Percentiles rank a stretch among this genome's conserved stretches.
phyloP scores from a whole-genome alignment of 2,888 invertebrate species.

The Trachelus iudaicus region DNA sequence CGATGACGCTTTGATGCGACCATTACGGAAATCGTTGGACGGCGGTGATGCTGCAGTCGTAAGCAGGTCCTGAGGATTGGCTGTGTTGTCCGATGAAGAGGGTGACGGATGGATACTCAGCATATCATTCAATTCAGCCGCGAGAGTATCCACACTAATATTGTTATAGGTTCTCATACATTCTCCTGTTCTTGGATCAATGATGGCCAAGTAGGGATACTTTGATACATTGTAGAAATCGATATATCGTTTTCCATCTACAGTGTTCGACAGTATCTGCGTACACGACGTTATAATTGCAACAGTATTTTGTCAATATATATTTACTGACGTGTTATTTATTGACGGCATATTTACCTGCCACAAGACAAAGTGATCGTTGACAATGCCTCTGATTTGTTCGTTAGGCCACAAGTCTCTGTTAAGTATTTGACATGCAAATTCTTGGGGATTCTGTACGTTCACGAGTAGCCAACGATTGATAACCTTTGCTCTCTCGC shows the following conservation, averaged over 20 bases:
- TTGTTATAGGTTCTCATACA: constrained; percentile 58
- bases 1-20: background rate
- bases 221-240: constrained; percentile 73
- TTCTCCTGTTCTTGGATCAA: constrained; percentile 78
- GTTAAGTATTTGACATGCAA: constrained; percentile 77
- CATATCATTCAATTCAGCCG: constrained; percentile 60
- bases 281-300: constrained; percentile 8
- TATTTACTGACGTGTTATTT: too few relatives aligned
- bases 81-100: constrained; percentile 32
- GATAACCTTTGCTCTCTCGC: constrained; percentile 68
- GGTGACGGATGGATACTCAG: constrained; percentile 60
- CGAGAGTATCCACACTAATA: constrained; percentile 58
- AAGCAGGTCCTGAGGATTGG: constrained; percentile 58
- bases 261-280: constrained; percentile 64
- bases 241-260: constrained; percentile 73
- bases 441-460: constrained; percentile 76
- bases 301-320: constrained; percentile 8
- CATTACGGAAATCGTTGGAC: background rate
- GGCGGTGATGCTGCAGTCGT: constrained; percentile 61
- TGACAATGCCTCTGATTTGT: constrained; percentile 71
- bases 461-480: constrained; percentile 79
- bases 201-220: constrained; percentile 74
- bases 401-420: constrained; percentile 77
- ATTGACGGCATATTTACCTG: constrained; percentile 70
- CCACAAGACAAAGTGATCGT: constrained; percentile 76